Evolutionary conservation across 2,113 vertebrate species (phyloP).

Genomic region (Eurystomus gularis): DNA sequence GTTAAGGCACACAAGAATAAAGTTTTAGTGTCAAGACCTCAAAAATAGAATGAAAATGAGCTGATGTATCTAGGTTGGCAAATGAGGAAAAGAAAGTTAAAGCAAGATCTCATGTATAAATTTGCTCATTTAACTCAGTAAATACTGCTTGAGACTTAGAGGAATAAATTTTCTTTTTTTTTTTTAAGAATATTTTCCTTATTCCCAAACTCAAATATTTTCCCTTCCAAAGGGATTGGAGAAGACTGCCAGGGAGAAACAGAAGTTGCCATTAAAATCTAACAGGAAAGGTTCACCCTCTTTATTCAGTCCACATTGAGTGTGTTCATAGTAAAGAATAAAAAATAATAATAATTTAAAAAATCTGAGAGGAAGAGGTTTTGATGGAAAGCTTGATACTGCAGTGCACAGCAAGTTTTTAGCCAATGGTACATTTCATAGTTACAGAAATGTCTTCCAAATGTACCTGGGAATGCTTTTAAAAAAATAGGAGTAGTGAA

Average conservation of each 20-base stretch:
- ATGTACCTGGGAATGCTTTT: neutral
- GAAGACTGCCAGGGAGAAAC: neutral
- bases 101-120: neutral
- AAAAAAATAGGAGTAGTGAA: neutral
- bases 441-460: neutral
- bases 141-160: conserved; percentile 11
- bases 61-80: neutral
- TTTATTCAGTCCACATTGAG: neutral
- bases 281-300: neutral
- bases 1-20: neutral
- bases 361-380: neutral
- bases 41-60: neutral
- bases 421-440: neutral
- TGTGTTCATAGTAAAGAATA: neutral
- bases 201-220: neutral
- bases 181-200: neutral
- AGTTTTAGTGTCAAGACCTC: neutral
- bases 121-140: conserved; percentile 14
- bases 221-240: neutral
- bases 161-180: neutral
- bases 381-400: conserved; percentile 37
- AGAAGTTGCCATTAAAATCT: neutral
- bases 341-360: neutral
- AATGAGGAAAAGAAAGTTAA: neutral
- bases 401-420: neutral